These are phyloP conservation scores for Chrysocyon brachyurus DNA, from an alignment of 2,797 vertebrate genomes.

Conservation along the genomic window DNA sequence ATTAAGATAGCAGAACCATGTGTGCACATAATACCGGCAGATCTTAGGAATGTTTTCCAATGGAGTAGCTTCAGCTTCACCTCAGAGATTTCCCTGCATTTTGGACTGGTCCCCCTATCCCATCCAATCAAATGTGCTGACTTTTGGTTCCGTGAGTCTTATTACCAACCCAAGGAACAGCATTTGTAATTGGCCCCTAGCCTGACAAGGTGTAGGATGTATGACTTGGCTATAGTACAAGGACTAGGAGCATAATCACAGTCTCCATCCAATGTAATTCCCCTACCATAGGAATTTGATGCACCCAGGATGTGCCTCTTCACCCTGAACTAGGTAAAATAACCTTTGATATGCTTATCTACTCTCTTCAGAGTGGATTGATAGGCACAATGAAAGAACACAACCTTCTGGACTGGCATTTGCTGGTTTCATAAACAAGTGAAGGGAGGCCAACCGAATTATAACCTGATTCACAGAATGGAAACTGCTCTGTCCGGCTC, in stretches of 20 bases:
- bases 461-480: constrained; percentile 60
- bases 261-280: neutral
- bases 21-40: neutral
- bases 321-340: neutral
- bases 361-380: neutral
- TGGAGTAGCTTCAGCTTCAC: neutral
- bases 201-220: neutral
- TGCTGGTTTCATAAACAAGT: constrained; percentile 65
- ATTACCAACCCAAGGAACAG: neutral
- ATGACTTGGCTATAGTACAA: neutral
- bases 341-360: neutral
- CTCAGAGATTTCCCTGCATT: neutral
- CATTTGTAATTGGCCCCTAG: neutral
- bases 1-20: neutral
- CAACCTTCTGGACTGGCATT: neutral
- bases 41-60: neutral
- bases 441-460: constrained; percentile 73
- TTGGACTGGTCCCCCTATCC: neutral
- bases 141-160: constrained; percentile 31
- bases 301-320: neutral
- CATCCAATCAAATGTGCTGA: neutral
- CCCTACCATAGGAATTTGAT: neutral
- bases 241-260: neutral
- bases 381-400: neutral
- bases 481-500: constrained; percentile 47